These are phyloP conservation scores for Drosophila grimshawi DNA, from an alignment of 1,140 invertebrate species.

Conservation along the genomic window DNA sequence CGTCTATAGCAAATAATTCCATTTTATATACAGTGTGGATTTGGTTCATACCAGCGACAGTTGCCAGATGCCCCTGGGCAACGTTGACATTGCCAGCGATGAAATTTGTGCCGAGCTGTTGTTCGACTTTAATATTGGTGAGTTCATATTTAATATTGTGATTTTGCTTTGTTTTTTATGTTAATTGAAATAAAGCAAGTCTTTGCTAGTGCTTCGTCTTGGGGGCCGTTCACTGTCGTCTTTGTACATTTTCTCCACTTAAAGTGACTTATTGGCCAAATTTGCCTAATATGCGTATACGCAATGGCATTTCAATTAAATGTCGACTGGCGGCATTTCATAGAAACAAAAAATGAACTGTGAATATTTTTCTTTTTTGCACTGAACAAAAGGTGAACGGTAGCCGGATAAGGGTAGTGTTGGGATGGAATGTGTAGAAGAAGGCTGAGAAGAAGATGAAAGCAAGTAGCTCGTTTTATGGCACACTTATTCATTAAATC, in stretches of 20 bases:
- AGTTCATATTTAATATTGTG: neutral
- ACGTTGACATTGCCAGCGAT: neutral
- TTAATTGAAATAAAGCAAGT: slow-evolving; percentile 12
- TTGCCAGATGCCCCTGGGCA: no score
- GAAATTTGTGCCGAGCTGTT: neutral
- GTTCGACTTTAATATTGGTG: neutral
- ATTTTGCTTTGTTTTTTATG: slow-evolving; percentile 6
- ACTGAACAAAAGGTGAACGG: slow-evolving; percentile 14
- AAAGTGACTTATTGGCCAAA: neutral
- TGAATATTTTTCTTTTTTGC: slow-evolving; percentile 13
- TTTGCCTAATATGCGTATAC: slow-evolving; percentile 50
- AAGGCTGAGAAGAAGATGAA: no score
- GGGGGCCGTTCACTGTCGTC: neutral
- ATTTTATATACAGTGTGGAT: no score
- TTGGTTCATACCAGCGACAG: no score
- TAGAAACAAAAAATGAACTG: slow-evolving; percentile 5
- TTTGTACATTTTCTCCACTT: slow-evolving; percentile 1
- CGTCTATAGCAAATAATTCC: no score
- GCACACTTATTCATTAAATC: slow-evolving; percentile 41
- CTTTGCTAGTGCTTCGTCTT: slow-evolving; percentile 10
- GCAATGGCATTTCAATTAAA: slow-evolving; percentile 60
- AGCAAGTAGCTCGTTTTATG: slow-evolving; percentile 7
- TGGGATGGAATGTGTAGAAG: neutral
- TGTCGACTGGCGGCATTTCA: neutral
- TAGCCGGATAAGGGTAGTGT: neutral